Evolutionary conservation across 2,888 invertebrate species (phyloP), one percentile per base, ranked within the genome.

Genomic region (Nomada ruficornis): DNA sequence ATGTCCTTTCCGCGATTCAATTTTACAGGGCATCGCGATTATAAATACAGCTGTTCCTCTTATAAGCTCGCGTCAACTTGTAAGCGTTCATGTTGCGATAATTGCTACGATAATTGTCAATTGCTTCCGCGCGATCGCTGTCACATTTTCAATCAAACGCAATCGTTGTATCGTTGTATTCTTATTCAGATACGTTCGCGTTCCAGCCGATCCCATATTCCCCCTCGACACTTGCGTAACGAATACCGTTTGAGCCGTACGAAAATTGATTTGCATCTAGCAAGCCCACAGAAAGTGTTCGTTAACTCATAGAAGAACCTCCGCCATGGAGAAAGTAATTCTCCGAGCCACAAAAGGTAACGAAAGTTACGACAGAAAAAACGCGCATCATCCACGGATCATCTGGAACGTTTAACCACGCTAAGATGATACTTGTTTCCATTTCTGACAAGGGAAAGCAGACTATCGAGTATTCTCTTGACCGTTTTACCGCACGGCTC

Each of bases 111-210:
- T 60, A 57, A 70, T 59, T 20, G 23, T 0, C 29, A 10, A 26
- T 20, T 15, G 69, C 9, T 11, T 57, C n/a, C 23, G 44, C 10
- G 26, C 50, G 71, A 52, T 62, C 10, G 44, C 2, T 63, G 71
- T 57, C 72, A 29, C 15, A 7, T 36, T 36, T 71, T 71, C 10
- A 29, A 57, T 47, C 62, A 47, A 47, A 55, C 63, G 55, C 44
- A 59, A 20, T 50, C 59, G 59, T 54, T 20, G 20, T 20, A 36
- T 67, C 54, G 54, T 55, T 68, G 36, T 36, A 36, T 36, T 7
- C 36, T 36, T 36, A 7, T 7, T 36, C 7, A 36, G 7, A 36
- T 5, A 36, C 36, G 36, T 7, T 36, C 36, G 36, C 36, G 36
- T 36, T 36, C 36, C 36, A 5, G 7, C 36, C 36, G 36, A 36